Base-by-base conservation (phyloP, 1,140 invertebrate species). In the Drosophila athabasca region DNA sequence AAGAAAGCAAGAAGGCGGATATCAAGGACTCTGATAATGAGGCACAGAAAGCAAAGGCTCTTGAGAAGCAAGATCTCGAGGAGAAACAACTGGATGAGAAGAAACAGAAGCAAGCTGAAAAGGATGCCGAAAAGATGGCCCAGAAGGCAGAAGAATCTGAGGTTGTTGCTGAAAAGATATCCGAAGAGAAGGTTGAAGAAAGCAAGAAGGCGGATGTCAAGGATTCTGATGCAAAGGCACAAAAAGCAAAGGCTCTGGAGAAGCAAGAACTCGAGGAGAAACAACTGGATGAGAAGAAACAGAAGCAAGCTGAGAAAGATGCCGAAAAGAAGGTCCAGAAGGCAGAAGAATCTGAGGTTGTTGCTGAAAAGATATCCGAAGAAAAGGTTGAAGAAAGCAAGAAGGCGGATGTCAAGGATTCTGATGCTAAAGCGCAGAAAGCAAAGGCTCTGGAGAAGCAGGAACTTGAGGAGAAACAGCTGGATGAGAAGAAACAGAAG, bases 351-450 rank as follows among this genome's bases (percentile, higher is more conserved):
- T 50, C 48, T 2, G 48, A 50, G 2, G 11, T 26, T 19, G 1
- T 48, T 13, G 8, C 46, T 13, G 46, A 26, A 49, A 49, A 26
- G 22, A 24, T 49, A 49, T 49, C 46, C 4, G 22, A 49, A 49
- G 22, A 48, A 48, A 24, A 22, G 46, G 46, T 48, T 2, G 17
- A 48, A 48, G 46, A 22, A 22, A 9, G 8, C 7, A 19, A 19
- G 46, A 48, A 48, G 24, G 17, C 17, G 4, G 46, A 22, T 8
- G 5, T 48, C 3, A 48, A 24, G 19, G 46, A 48, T 3, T 48
- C 46, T 4, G 46, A 48, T 1, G 17, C 19, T 48, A 22, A 48
- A 3, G 2, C 46, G 0, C 4, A 48, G 24, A 48, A 48, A 26
- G 46, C 46, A 11, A 22, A 9, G 19, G 0, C 24, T n/a, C 7